Conservation (phyloP, 1,140 invertebrate genomes). For the Drosophila virilis region DNA sequence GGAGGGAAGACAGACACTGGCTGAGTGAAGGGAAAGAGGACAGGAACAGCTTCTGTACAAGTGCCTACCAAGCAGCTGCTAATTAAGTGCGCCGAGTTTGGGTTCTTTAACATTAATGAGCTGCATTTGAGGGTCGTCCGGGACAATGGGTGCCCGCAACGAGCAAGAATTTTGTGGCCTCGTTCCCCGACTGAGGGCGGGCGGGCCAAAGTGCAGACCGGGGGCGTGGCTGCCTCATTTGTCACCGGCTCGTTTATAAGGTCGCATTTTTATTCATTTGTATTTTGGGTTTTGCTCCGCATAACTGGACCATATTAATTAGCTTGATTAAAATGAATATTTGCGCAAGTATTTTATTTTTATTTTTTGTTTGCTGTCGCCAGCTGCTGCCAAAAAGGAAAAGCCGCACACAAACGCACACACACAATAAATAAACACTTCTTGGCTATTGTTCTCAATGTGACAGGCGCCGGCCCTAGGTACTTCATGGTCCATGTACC, state of each 20-base stretch:
- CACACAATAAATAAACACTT: conserved; percentile 76
- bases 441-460: conserved; percentile 49
- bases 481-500: conserved; percentile 41
- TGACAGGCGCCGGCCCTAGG: conserved; percentile 60
- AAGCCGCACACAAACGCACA: conserved; percentile 6
- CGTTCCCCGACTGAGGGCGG: not conserved
- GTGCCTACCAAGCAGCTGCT: conserved; percentile 19
- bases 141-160: not conserved
- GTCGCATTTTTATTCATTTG: conserved; percentile 62
- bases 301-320: conserved; percentile 79
- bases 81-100: conserved; percentile 56
- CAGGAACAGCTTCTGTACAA: not conserved
- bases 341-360: conserved; percentile 55
- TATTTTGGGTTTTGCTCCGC: conserved; percentile 11
- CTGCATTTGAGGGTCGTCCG: conserved; percentile 13
- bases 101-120: conserved; percentile 15
- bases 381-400: conserved; percentile 41
- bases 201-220: not conserved
- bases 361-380: conserved; percentile 42
- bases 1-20: not conserved
- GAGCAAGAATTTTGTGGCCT: not conserved
- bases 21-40: not conserved
- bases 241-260: conserved; percentile 44
- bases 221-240: conserved; percentile 49
- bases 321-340: conserved; percentile 83